A percentile compares a stretch with the other conserved stretches of the same genome.
These are phyloP conservation scores for Sturnus vulgaris DNA, from an alignment of 2,113 vertebrate species.

Conservation along the genomic window DNA sequence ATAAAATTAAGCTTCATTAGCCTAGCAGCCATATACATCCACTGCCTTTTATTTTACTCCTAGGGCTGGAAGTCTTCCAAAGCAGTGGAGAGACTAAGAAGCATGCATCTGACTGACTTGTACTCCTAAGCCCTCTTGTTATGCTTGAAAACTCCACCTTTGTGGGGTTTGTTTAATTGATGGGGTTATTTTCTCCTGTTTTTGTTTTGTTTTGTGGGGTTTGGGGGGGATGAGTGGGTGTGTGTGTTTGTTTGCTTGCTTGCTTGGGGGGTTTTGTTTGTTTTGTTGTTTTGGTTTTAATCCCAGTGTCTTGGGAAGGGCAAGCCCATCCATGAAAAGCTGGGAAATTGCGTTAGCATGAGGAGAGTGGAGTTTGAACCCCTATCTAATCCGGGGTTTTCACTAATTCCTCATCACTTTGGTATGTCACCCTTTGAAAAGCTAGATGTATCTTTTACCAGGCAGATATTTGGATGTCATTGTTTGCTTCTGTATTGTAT, in stretches of 20 bases:
- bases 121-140: background rate
- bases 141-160: background rate
- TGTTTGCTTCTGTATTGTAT: conserved; percentile 32
- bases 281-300: background rate
- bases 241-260: background rate
- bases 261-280: background rate
- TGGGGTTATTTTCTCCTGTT: background rate
- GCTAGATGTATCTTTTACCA: background rate
- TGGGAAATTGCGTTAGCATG: background rate
- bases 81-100: background rate
- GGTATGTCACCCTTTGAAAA: background rate
- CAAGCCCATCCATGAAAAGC: background rate
- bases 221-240: background rate
- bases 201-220: background rate
- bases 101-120: background rate
- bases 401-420: background rate
- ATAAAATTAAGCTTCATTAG: conserved; percentile 7
- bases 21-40: background rate
- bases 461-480: conserved; percentile 1
- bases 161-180: background rate
- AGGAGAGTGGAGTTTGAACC: background rate
- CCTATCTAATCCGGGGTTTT: background rate
- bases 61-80: background rate
- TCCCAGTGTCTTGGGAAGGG: background rate
- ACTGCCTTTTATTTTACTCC: background rate